Evolutionary conservation across 2,113 vertebrate genomes (phyloP), one percentile per base, ranked within the genome.

Genomic region (Hippocampus barbouri): DNA sequence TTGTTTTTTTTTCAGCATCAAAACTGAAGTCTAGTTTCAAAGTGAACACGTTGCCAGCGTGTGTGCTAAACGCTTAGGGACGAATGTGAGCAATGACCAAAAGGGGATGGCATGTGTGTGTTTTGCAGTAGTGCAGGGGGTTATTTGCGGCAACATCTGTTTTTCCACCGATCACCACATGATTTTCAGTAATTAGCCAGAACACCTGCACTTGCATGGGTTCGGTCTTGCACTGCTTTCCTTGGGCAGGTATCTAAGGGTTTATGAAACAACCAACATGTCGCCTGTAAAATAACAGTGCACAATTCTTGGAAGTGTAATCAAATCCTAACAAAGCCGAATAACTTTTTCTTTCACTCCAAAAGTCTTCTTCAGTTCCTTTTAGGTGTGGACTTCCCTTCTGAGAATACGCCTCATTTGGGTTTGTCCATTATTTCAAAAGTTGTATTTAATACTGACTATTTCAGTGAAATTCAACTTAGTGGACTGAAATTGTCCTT

Each of bases 131-230:
- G 41, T 56, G 41, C 14, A 43, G 41, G 30, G 27, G 71, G 54
- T 9, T 43, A 70, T 80, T 47, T 77, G 47, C 34, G 71, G 74
- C 75, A 90, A 91, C 91, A 92, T 89, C 90, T 92, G 92, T 89
- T 91, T 88, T 82, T 77, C 82, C 81, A 79, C 75, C 78, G 56
- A 78, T 84, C 79, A 88, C 78, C 75, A 66, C 86, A 77, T 92
- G 75, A 92, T 92, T 91, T 90, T 75, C 70, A 57, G 75, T 87
- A 86, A 91, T 91, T 88, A 92, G 74, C 71, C 61, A 60, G 60
- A 78, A 65, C 25, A 74, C 75, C 77, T 87, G 85, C 81, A 87
- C 86, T 81, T 74, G 69, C 30, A 66, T 76, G 80, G 83, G 83
- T 66, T 85, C 41, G 54, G 78, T 69, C 66, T 79, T 74, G 68